These are phyloP conservation scores for Agelastica alni DNA, from an alignment of 2,888 invertebrate species.

Conservation along the genomic window DNA sequence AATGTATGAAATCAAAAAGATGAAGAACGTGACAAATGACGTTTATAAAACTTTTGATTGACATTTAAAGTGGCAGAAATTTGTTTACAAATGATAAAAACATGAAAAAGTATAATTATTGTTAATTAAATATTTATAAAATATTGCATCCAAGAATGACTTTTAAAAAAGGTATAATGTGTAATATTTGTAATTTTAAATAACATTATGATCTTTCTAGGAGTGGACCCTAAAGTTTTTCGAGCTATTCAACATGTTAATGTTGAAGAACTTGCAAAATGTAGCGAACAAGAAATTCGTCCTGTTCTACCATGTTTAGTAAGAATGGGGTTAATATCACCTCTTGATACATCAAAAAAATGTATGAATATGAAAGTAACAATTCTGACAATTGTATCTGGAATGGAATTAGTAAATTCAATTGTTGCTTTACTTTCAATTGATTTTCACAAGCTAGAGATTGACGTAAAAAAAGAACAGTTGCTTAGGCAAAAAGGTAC, in stretches of 20 bases:
- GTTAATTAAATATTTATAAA: too few relatives aligned
- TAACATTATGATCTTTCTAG: constrained; percentile 20
- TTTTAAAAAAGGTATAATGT: constrained; percentile 34
- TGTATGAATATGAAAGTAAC: constrained; percentile 82
- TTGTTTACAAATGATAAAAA: too few relatives aligned
- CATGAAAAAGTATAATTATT: too few relatives aligned
- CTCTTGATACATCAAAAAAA: constrained; percentile 81
- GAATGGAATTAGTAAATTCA: constrained; percentile 91
- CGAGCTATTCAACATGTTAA: constrained; percentile 83
- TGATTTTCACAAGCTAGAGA: constrained; percentile 90
- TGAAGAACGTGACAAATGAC: too few relatives aligned
- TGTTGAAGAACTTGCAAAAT: constrained; percentile 72
- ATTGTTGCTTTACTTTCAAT: constrained; percentile 92
- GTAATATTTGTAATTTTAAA: not conserved
- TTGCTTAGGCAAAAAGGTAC: constrained; percentile 76
- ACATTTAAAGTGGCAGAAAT: too few relatives aligned
- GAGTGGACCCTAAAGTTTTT: constrained; percentile 70
- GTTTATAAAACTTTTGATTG: too few relatives aligned
- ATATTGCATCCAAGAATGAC: constrained; percentile 30
- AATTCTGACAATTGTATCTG: constrained; percentile 85
- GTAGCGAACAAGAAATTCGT: constrained; percentile 78
- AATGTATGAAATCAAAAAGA: too few relatives aligned
- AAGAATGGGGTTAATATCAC: constrained; percentile 88
- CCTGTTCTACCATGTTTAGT: constrained; percentile 91
- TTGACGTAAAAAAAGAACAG: constrained; percentile 90